Base-by-base conservation (phyloP, 2,113 vertebrate species). In the Brachionichthys hirsutus region DNA sequence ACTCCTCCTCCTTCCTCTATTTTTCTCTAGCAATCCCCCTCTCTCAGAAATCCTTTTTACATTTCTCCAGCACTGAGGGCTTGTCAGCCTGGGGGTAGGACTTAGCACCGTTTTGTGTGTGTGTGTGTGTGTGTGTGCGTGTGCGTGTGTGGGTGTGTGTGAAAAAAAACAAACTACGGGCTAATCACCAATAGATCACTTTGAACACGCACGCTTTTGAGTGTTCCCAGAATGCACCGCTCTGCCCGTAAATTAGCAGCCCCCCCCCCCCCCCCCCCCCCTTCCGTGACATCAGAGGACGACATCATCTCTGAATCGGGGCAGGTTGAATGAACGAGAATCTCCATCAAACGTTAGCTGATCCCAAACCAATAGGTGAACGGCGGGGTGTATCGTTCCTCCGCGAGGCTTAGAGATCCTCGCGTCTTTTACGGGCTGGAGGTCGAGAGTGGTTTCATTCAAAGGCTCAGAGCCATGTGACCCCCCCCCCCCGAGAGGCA, bases 1-100 rank as follows among this genome's bases (percentile, higher is more conserved):
- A 35, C 12, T 15, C 46, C 12, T 16, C 34, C 16, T 54, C 24
- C 16, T 43, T 24, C 30, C 12, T 1, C 11, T 9, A 15, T 30
- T 30, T 19, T 3, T 0, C 0, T 42, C 2, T 3, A 30, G 2
- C 24, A 9, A 59, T 54, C 48, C 48, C 12, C 24, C 20, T 41
- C 54, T 18, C 36, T 12, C 54, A 42, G 34, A 64, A 72, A 74
- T 57, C 42, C 64, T 30, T 52, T 71, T 62, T 56, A 73, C 77
- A 79, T 67, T 75, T 53, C 70, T 59, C 62, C 0, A 11, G 50
- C 41, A 16, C 67, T 56, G 34, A 46, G 70, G 64, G 64, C 45
- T 50, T 68, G 64, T 80, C 59, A 73, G 70, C 80, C 78, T 54
- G 45, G 44, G 49, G 65, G 60, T 1, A 61, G 36, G 74, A 61